phyloP scores from a whole-genome alignment of 2,888 invertebrate species.

The Autographa gamma region DNA sequence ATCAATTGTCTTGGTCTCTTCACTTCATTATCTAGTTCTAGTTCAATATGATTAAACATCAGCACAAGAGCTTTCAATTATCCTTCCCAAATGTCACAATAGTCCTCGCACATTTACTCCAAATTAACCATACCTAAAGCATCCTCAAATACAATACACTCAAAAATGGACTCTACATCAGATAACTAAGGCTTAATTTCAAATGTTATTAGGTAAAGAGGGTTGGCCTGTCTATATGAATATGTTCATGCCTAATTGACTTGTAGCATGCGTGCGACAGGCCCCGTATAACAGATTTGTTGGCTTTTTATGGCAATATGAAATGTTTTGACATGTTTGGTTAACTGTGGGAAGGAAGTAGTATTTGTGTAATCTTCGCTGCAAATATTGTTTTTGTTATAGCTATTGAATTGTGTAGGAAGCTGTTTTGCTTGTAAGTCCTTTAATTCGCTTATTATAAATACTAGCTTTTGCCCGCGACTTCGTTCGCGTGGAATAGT shows the following conservation, averaged over 20 bases:
- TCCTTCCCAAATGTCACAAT: constrained; percentile 8
- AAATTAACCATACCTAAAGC: constrained; percentile 31
- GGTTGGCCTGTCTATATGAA: constrained; percentile 67
- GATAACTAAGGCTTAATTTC: constrained; percentile 29
- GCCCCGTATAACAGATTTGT: constrained; percentile 70
- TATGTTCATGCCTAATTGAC: constrained; percentile 76
- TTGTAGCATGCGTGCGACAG: constrained; percentile 72
- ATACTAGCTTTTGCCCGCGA: no score
- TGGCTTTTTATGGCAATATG: constrained; percentile 64
- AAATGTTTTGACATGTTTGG: constrained; percentile 79
- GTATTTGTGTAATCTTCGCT: constrained; percentile 43
- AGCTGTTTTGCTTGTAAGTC: neutral
- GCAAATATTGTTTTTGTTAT: constrained; percentile 46
- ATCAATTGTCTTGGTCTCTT: neutral
- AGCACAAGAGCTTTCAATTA: constrained; percentile 3
- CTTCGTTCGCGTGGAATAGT: no score
- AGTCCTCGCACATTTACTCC: constrained; percentile 18
- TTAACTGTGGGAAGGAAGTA: constrained; percentile 64
- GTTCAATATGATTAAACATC: neutral
- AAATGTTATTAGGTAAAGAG: constrained; percentile 30
- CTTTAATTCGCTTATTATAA: no score
- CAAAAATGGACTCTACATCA: constrained; percentile 12
- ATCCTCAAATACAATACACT: neutral
- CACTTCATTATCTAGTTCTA: neutral
- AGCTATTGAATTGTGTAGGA: constrained; percentile 31